These are phyloP conservation scores for Drosophila suboccidentalis DNA, from an alignment of 2,888 invertebrate species.

Conservation along the genomic window DNA sequence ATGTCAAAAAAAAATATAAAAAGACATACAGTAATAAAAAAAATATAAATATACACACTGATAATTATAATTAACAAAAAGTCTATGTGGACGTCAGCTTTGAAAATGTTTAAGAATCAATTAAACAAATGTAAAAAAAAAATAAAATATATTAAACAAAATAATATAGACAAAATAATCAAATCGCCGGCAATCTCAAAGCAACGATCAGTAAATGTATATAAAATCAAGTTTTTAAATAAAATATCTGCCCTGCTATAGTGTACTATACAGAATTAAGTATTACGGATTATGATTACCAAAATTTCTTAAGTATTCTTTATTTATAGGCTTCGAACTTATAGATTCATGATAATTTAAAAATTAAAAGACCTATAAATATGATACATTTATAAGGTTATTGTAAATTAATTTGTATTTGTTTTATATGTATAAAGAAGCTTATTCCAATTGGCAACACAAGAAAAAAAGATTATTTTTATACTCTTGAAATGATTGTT, in stretches of 20 bases:
- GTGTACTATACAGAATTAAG: neutral
- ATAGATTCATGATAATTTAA: neutral
- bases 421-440: neutral
- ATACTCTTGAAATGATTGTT: neutral
- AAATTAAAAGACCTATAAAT: too few relatives aligned
- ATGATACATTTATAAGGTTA: neutral
- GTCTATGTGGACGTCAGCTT: constrained; percentile 2
- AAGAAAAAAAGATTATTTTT: neutral
- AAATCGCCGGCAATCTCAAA: constrained; percentile 39
- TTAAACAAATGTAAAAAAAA: constrained; percentile 6
- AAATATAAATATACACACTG: constrained; percentile 23
- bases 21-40: constrained; percentile 8
- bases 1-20: neutral
- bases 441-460: neutral
- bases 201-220: neutral
- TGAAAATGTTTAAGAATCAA: constrained; percentile 16
- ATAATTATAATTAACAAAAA: constrained; percentile 40
- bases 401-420: neutral
- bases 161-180: constrained; percentile 11
- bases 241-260: constrained; percentile 2
- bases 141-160: constrained; percentile 1
- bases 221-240: constrained; percentile 13
- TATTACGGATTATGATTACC: neutral
- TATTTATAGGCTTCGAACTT: neutral
- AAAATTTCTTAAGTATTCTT: constrained; percentile 4